Conservation (phyloP, 30 jellyfish, hydroid and myxozoan genomes). For the Cassiopea xamachana region DNA sequence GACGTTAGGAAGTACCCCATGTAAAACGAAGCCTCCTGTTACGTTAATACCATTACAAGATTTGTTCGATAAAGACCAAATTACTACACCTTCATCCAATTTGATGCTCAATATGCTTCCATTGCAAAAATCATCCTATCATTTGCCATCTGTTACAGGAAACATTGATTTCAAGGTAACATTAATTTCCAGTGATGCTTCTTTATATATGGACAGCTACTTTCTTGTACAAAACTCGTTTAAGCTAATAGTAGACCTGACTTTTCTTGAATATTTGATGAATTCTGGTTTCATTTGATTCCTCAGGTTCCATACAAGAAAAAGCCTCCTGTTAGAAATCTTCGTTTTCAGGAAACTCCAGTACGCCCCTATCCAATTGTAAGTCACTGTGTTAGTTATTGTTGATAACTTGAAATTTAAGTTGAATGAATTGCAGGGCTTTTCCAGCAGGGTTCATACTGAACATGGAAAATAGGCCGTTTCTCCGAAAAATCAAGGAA, state of each 20-base stretch:
- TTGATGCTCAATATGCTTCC: constrained; percentile 61
- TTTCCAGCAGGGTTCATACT: too few relatives aligned
- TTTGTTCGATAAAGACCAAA: constrained; percentile 57
- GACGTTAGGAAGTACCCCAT: constrained; percentile 50
- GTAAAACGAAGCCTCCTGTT: constrained; percentile 34
- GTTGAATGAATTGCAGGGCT: too few relatives aligned
- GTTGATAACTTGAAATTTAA: not conserved
- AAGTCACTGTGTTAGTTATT: not conserved
- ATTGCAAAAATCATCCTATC: constrained; percentile 3
- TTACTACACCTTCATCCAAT: constrained; percentile 54
- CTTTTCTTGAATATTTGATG: not conserved
- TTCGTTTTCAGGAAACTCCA: constrained; percentile 71
- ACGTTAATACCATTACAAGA: constrained; percentile 67
- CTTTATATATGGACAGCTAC: not conserved
- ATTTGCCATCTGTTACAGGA: constrained; percentile 25
- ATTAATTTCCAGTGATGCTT: too few relatives aligned
- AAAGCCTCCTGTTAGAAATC: constrained; percentile 71
- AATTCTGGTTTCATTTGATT: not conserved
- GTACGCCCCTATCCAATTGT: constrained; percentile 23
- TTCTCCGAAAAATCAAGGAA: too few relatives aligned
- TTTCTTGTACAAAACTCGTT: not conserved
- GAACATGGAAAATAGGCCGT: too few relatives aligned
- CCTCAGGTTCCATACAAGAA: constrained; percentile 65
- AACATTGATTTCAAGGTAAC: constrained; percentile 61
- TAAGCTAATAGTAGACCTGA: not conserved